Evolutionary conservation across 2,797 vertebrate genomes (phyloP).

Genomic region (Pseudocheirus occidentalis): DNA sequence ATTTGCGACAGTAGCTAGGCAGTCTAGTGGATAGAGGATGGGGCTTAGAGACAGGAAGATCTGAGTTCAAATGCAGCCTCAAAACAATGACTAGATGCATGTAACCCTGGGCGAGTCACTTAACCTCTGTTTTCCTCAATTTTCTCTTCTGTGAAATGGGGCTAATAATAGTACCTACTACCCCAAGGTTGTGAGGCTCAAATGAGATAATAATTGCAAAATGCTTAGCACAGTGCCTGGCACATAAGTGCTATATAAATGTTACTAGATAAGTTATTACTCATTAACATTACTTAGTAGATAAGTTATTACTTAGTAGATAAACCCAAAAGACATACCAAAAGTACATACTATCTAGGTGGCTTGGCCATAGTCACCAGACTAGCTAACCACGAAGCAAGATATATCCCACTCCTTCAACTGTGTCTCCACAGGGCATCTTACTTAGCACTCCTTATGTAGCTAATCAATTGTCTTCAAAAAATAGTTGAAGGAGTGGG

Average conservation of each 20-base stretch:
- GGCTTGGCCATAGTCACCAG: background rate
- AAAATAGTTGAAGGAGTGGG: background rate
- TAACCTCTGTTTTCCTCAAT: background rate
- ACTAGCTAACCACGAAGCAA: background rate
- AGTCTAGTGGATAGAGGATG: background rate
- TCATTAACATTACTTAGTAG: too few relatives aligned
- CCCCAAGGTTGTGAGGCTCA: background rate
- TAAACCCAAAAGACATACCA: background rate
- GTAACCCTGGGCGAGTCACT: background rate
- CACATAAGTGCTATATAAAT: background rate
- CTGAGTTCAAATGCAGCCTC: background rate
- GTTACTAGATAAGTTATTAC: background rate
- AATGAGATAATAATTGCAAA: background rate
- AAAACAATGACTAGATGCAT: background rate
- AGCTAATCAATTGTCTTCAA: background rate
- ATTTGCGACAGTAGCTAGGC: background rate
- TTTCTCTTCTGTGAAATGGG: background rate
- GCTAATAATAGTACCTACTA: background rate
- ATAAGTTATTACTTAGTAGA: background rate
- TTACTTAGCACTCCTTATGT: background rate
- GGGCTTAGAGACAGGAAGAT: background rate
- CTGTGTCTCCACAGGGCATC: background rate
- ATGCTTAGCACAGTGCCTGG: background rate
- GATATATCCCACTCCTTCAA: too few relatives aligned
- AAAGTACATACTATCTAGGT: background rate